A percentile compares a stretch with the other conserved stretches of the same genome.
phyloP scores from a whole-genome alignment of 2,113 vertebrate genomes.

The Platysternon megacephalum region DNA sequence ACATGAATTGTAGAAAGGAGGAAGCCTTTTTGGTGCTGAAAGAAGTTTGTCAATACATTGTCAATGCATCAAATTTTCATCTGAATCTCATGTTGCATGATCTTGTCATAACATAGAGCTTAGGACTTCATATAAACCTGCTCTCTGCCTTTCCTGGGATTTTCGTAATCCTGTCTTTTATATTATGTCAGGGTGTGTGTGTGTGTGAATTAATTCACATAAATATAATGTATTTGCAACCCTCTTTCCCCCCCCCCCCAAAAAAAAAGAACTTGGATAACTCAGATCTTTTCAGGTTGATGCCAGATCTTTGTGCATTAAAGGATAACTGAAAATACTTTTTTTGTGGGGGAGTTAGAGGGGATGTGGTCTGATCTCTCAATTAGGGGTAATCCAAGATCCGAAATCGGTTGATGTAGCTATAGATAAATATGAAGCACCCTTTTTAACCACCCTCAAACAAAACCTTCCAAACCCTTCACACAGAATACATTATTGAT shows the following conservation, averaged over 20 bases:
- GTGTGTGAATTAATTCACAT: not conserved
- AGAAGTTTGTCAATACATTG: conserved; percentile 23
- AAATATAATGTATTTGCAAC: not conserved
- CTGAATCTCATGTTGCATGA: conserved; percentile 7
- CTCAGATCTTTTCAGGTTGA: not conserved
- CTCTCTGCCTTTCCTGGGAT: not conserved
- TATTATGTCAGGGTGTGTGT: not conserved
- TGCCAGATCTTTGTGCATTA: not conserved
- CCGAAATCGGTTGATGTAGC: not conserved
- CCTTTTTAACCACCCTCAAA: not conserved
- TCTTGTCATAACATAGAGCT: not conserved
- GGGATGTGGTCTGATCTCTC: not conserved
- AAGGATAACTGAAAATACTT: not conserved
- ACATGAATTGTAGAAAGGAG: conserved; percentile 16
- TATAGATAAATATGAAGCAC: not conserved
- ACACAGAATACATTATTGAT: fast-evolving
- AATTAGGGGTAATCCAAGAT: not conserved
- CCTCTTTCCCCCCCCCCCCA: not conserved
- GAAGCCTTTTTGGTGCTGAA: conserved; percentile 41
- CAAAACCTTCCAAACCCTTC: not conserved
- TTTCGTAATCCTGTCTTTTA: conserved; percentile 24
- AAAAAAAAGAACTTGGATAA: not conserved
- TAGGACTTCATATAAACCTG: conserved; percentile 17
- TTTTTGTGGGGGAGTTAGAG: not conserved
- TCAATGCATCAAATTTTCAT: not conserved